Evolutionary conservation across 2,797 vertebrate species (phyloP), one percentile per base, ranked within the genome.

Genomic region (Ibycter americanus): DNA sequence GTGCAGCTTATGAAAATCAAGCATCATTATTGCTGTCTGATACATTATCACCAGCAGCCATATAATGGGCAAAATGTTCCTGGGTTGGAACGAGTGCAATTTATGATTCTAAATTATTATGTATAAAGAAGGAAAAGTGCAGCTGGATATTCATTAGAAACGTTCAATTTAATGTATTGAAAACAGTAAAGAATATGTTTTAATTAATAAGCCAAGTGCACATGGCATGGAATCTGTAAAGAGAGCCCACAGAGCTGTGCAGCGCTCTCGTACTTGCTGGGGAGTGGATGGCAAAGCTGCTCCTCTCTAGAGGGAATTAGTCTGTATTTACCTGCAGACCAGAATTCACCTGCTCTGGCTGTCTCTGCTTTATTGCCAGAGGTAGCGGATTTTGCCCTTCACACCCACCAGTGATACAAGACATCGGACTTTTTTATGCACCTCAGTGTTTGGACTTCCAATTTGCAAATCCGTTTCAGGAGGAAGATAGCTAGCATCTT

Each of bases 131-230:
- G 93, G 78, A 89, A 93, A 72, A 89, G 66, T 97, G 92, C 85
- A 95, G 89, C 92, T 92, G 92, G 91, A 49, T 96, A 72, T 95
- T 96, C 93, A 91, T 93, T 96, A 97, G 93, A 88, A 17, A 34
- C 71, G 31, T 96, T 97, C 86, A 87, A 46, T 93, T 88, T 91
- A 92, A 83, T 51, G 67, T 94, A 95, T 65, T 93, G 86, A 96
- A 96, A 96, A 90, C 78, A 83, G 90, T 93, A 93, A 97, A 97
- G 87, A 96, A 93, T 93, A 85, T 71, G 83, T 94, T 96, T 97
- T 95, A 94, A 97, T 97, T 96, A 97, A 91, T 96, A 93, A 95
- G 59, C 23, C 67, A 81, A 85, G 51, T 31, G 90, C 82, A 92
- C 66, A 56, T 93, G 87, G 77, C 46, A 31, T 63, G 71, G 81